Evolutionary conservation across 1,140 invertebrate species (phyloP), one percentile per base, ranked within the genome.

Genomic region (Phenacoccus solenopsis): DNA sequence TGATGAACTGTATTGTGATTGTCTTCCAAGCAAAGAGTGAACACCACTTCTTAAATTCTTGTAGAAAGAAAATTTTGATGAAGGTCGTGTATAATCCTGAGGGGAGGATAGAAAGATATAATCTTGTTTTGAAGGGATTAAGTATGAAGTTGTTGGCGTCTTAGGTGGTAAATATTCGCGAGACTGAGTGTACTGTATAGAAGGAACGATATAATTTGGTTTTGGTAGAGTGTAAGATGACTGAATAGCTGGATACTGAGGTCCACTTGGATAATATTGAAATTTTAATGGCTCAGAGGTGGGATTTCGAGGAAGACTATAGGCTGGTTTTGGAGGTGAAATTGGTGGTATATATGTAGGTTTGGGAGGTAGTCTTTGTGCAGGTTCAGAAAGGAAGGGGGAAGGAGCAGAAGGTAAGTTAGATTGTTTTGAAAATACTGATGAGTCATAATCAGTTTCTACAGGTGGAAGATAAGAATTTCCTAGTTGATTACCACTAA

Each of bases 141-240:
- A 56, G 78, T 74, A 1, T 78, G 78, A 0, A 78, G 77, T 27
- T 59, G 59, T 80, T 67, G 5, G 75, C 28, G 35, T 79, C 75
- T 5, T 79, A 79, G 35, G 68, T 20, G 67, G 28, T 57, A 70
- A 32, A 28, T 72, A 28, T 70, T 35, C n/a, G 49, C 28, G 2
- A 81, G 80, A 81, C 82, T 49, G 82, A 82, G 75, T 69, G 82
- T 80, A 49, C 80, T 82, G 30, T 82, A 75, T 70, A 21, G 80
- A 80, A 70, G 82, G 82, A 28, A 81, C 75, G 67, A 82, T 79
- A 35, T 80, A 77, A 13, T 80, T 77, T 67, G 81, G 76, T 70
- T 70, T 74, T 32, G 72, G 71, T 30, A 76, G 77, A 21, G 80
- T 75, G 59, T 81, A 74, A 0, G 79, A 78, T 1, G 78, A 79